These are phyloP conservation scores for Pangasius macronema DNA, from an alignment of 2,797 vertebrate genomes.

Conservation along the genomic window DNA sequence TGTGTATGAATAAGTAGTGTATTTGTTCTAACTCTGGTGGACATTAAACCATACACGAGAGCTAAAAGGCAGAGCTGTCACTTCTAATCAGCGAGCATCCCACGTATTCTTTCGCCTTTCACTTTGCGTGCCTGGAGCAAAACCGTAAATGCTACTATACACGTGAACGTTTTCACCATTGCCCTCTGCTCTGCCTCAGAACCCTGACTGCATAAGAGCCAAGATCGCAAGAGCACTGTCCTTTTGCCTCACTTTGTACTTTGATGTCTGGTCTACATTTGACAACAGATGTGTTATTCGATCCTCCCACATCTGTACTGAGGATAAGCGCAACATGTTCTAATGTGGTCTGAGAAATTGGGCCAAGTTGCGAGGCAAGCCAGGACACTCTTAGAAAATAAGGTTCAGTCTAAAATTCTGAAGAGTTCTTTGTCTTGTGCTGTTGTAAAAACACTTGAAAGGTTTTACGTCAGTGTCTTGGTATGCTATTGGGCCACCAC, in stretches of 20 bases:
- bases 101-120: background rate
- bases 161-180: background rate
- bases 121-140: background rate
- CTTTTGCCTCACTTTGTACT: constrained; percentile 11
- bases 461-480: background rate
- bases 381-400: background rate
- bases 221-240: background rate
- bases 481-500: background rate
- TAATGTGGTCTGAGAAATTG: constrained; percentile 6
- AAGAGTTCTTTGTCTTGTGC: background rate
- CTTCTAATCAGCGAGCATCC: background rate
- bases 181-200: background rate
- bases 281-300: constrained; percentile 26
- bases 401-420: background rate
- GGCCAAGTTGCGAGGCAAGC: background rate
- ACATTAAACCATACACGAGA: background rate
- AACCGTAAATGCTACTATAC: constrained; percentile 6
- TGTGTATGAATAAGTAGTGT: background rate
- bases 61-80: background rate
- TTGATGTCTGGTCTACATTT: constrained; percentile 19
- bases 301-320: constrained; percentile 3
- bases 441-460: background rate
- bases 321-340: background rate
- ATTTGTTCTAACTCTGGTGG: background rate
- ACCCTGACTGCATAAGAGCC: background rate